A percentile compares a stretch with the other conserved stretches of the same genome.
phyloP scores from a whole-genome alignment of 1,140 invertebrate species.

The Glossosoma conforme region DNA sequence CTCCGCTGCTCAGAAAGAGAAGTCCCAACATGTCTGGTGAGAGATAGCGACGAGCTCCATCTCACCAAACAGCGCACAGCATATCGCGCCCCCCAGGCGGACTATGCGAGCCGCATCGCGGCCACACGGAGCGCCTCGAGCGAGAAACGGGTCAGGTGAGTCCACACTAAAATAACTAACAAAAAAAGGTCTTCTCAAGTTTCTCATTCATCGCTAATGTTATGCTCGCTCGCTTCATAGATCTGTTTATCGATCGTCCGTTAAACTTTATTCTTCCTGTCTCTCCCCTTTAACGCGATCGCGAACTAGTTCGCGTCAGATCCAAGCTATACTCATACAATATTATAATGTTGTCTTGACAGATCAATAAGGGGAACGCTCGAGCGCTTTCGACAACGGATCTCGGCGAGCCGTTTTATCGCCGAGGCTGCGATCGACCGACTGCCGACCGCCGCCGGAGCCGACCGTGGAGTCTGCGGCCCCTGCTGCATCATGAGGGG shows the following conservation, averaged over 20 bases:
- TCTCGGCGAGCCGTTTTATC: conserved; percentile 11
- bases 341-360: conserved; percentile 26
- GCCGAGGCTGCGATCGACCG: conserved; percentile 2
- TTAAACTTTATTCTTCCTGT: background rate
- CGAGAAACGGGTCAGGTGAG: conserved; percentile 18
- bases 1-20: conserved; percentile 30
- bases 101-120: too few species aligned
- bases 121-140: too few species aligned
- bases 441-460: background rate
- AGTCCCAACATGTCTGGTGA: conserved; percentile 51
- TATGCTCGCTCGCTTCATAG: conserved; percentile 18
- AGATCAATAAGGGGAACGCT: conserved; percentile 25
- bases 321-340: conserved; percentile 19
- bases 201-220: conserved; percentile 20
- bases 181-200: conserved; percentile 23
- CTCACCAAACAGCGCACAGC: too few species aligned
- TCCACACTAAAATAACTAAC: conserved; percentile 18
- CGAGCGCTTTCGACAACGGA: conserved; percentile 17
- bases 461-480: background rate
- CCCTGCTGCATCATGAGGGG: background rate
- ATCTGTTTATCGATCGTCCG: conserved; percentile 19
- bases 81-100: too few species aligned
- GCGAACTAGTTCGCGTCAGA: conserved; percentile 4
- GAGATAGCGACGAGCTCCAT: conserved; percentile 28
- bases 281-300: too few species aligned